A percentile compares a stretch with the other conserved stretches of the same genome.
Conservation (phyloP, 2,888 invertebrate species). For the Diploptera punctata region DNA sequence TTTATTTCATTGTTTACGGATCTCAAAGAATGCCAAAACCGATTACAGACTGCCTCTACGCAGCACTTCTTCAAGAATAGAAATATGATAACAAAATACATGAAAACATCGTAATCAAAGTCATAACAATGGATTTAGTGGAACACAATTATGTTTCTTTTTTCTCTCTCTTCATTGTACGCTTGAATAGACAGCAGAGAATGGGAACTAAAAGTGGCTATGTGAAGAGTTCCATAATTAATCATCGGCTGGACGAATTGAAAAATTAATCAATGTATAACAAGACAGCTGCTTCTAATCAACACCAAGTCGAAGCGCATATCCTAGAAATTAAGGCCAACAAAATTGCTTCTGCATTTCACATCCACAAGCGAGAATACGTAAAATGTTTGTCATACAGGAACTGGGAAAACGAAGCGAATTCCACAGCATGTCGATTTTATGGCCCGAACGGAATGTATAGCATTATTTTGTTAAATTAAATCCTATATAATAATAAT, state of each 20-base stretch:
- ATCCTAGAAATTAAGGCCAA: too few relatives aligned
- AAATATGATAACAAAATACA: conserved; percentile 31
- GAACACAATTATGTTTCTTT: conserved; percentile 27
- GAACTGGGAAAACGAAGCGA: too few relatives aligned
- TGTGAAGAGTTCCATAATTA: conserved; percentile 23
- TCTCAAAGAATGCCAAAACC: background rate
- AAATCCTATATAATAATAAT: too few relatives aligned
- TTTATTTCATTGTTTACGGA: background rate
- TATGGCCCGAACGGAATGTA: too few relatives aligned
- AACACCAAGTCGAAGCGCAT: too few relatives aligned
- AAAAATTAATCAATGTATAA: conserved; percentile 44
- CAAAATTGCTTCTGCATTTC: too few relatives aligned
- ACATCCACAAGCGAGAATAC: too few relatives aligned
- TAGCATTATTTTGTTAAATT: too few relatives aligned
- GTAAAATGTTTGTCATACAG: too few relatives aligned
- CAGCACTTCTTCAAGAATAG: conserved; percentile 10
- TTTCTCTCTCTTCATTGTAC: background rate
- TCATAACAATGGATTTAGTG: conserved; percentile 20
- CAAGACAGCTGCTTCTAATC: conserved; percentile 43
- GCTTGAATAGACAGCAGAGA: conserved; percentile 1
- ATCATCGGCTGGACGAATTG: conserved; percentile 36
- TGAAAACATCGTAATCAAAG: conserved; percentile 30
- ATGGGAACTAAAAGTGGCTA: conserved; percentile 9
- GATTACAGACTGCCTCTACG: background rate
- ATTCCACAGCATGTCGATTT: too few relatives aligned